A percentile compares a stretch with the other conserved stretches of the same genome.
Conservation (phyloP, 2,113 vertebrate species). For the Dicrurus megarhynchus region DNA sequence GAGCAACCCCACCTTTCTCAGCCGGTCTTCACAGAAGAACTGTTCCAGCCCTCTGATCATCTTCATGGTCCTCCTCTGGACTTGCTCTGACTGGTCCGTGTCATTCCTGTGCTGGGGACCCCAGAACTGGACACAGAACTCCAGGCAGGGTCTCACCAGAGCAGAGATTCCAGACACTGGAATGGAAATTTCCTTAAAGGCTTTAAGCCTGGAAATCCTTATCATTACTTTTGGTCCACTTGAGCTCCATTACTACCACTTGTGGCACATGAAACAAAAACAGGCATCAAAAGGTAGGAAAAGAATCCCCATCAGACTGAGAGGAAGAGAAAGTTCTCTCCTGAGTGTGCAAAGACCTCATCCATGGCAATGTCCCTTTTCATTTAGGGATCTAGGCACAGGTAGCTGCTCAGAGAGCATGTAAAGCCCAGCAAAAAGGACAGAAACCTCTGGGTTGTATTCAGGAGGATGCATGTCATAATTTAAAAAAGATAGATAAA, state of each 20-base stretch:
- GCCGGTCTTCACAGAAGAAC: not conserved
- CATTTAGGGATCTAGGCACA: not conserved
- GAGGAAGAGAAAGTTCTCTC: not conserved
- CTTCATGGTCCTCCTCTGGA: not conserved
- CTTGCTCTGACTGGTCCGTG: not conserved
- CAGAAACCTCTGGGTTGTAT: accelerated
- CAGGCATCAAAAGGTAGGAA: not conserved
- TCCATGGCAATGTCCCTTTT: not conserved
- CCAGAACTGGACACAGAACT: not conserved
- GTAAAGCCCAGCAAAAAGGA: not conserved
- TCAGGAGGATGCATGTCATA: not conserved
- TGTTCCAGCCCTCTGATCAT: not conserved
- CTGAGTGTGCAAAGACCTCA: not conserved
- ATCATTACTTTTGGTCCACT: not conserved
- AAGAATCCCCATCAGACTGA: not conserved
- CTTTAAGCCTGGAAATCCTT: not conserved
- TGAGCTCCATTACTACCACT: not conserved
- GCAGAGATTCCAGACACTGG: not conserved
- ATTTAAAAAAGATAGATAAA: not conserved
- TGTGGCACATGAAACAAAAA: not conserved
- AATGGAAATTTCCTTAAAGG: not conserved
- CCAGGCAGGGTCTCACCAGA: not conserved
- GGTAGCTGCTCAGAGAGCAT: not conserved
- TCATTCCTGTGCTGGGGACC: not conserved
- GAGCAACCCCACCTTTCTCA: not conserved